A percentile compares a stretch with the other conserved stretches of the same genome.
These are phyloP conservation scores for Galleria mellonella DNA, from an alignment of 1,140 invertebrate species.

Conservation along the genomic window DNA sequence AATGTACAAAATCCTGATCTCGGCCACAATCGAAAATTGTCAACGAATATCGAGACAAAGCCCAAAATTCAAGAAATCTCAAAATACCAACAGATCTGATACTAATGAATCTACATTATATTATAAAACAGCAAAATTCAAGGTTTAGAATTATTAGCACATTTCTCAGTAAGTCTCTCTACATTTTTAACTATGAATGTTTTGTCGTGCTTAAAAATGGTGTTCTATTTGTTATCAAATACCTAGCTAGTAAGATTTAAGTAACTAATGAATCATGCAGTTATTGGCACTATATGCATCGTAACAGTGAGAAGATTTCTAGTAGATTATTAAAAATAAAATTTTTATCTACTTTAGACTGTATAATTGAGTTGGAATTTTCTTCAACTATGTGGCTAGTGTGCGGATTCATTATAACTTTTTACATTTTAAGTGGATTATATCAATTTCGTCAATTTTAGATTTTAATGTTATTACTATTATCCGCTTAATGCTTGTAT, in stretches of 20 bases:
- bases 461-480: constrained; percentile 62
- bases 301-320: constrained; percentile 26
- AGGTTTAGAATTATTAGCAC: constrained; percentile 75
- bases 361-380: constrained; percentile 23
- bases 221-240: constrained; percentile 77
- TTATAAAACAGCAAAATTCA: constrained; percentile 54
- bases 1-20: constrained; percentile 54
- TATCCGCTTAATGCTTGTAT: constrained; percentile 36
- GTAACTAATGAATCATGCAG: constrained; percentile 64
- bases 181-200: constrained; percentile 76
- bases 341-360: constrained; percentile 23
- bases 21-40: constrained; percentile 62
- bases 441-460: constrained; percentile 74
- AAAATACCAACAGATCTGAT: constrained; percentile 58
- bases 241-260: constrained; percentile 74
- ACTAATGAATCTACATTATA: constrained; percentile 56
- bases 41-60: constrained; percentile 55
- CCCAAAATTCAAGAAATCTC: constrained; percentile 47
- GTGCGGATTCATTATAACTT: constrained; percentile 44
- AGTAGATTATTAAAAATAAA: constrained; percentile 28
- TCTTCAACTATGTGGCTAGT: constrained; percentile 35
- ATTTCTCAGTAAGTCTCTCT: constrained; percentile 76
- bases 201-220: constrained; percentile 76
- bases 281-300: constrained; percentile 72
- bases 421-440: constrained; percentile 63